These are phyloP conservation scores for Bembecia ichneumoniformis DNA, from an alignment of 2,888 invertebrate genomes.

Conservation along the genomic window DNA sequence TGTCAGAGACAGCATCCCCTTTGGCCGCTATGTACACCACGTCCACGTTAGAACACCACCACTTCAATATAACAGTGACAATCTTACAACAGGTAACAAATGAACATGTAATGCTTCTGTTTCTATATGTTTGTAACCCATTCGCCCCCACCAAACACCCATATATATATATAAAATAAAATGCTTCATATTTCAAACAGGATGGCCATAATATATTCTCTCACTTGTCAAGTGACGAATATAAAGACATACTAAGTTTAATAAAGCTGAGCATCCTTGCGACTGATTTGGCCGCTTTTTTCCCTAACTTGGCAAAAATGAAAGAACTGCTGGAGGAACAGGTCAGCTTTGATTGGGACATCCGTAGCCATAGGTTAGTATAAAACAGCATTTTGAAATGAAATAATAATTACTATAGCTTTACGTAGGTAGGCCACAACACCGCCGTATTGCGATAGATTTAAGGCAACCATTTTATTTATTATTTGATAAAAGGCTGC, in stretches of 20 bases:
- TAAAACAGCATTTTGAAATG: not conserved
- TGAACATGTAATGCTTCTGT: too few relatives aligned
- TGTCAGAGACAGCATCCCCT: slow-evolving; percentile 86
- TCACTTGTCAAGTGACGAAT: slow-evolving; percentile 78
- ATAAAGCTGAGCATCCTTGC: slow-evolving; percentile 88
- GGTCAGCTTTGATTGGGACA: slow-evolving; percentile 76
- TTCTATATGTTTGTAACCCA: too few relatives aligned
- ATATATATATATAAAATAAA: too few relatives aligned
- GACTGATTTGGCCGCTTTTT: slow-evolving; percentile 86
- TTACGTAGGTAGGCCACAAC: slow-evolving; percentile 76
- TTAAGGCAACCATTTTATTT: too few relatives aligned
- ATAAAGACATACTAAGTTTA: slow-evolving; percentile 81
- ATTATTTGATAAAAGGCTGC: not conserved
- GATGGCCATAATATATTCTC: slow-evolving; percentile 90
- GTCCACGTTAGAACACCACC: slow-evolving; percentile 90
- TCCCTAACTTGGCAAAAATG: slow-evolving; percentile 77
- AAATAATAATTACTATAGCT: too few relatives aligned
- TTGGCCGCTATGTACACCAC: slow-evolving; percentile 88
- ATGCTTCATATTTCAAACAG: slow-evolving; percentile 49
- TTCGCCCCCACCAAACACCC: too few relatives aligned
- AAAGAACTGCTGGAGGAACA: slow-evolving; percentile 48
- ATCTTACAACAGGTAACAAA: slow-evolving; percentile 80
- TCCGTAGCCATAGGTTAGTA: slow-evolving; percentile 71
- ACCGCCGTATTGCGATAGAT: too few relatives aligned
- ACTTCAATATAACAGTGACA: slow-evolving; percentile 89